Evolutionary conservation across 2,888 invertebrate species (phyloP), one percentile per base, ranked within the genome.

Genomic region (Acrobasis suavella): DNA sequence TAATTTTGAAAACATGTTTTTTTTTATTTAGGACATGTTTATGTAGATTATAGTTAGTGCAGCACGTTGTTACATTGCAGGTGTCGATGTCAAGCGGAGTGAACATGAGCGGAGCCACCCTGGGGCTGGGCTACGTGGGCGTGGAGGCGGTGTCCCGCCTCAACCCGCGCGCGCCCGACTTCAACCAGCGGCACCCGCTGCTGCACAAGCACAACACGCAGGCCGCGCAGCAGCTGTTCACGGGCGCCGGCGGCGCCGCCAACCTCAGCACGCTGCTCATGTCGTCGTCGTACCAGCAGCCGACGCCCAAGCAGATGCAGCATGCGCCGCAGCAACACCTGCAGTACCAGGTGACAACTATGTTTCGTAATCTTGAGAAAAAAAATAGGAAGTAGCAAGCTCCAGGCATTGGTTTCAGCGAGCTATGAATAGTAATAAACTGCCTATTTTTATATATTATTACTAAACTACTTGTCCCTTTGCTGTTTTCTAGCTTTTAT

Each of bases 141-240:
- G 89, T 86, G 63, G 89, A 87, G 81, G 70, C 75, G 66, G 91
- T 86, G 74, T 92, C 91, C 63, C 85, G 92, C 1, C 89, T 92
- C 72, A 92, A 92, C 83, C 93, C 92, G 67, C 87, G 92, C 73
- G 90, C 93, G 73, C 91, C 92, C 0, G 92, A 92, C 86, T 91
- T 91, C 83, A 86, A 87, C 63, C 89, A 88, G 74, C 74, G 89
- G 9, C 89, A 88, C 73, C 86, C 89, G 63, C 81, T 86, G 67
- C 78, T 85, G 78, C 83, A 79, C 77, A 86, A 86, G 66, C 85
- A 86, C 69, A 80, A 81, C 72, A 76, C 85, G 10, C 90, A 89
- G 88, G 14, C 39, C 9, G n/a, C n/a, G n/a, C 75, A 85, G 12
- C 90, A 89, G 89, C 32, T 32, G 32, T 32, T 32, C 32, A 0